Base-by-base conservation (phyloP, 2,888 invertebrate genomes). In the Drosophila fulvimacula region DNA sequence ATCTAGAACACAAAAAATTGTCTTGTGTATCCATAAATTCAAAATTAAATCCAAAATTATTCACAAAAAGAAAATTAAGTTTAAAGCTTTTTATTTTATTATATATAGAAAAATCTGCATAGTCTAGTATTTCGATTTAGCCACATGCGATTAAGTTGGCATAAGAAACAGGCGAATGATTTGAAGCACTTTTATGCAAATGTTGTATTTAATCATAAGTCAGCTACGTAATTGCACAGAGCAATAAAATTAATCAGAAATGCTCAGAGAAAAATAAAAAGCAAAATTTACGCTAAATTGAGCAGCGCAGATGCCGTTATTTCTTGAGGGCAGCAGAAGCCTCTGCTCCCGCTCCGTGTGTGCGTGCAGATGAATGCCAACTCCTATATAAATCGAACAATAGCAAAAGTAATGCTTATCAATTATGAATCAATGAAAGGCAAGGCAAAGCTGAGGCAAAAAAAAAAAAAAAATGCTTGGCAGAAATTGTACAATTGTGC, bases 401-500 rank as follows among this genome's bases (percentile, higher is more conserved):
- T 88, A 73, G 86, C 73, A 70, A 85, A 81, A 83, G 83, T 86
- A 85, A 85, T 85, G 88, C 88, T 86, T 85, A 85, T 86, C 88
- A 86, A 86, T 86, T 86, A 86, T 86, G 86, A 86, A 83, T 85
- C 85, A 85, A 85, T 85, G 84, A 63, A 68, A 61, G 62, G 60
- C 69, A 71, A 75, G 55, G n/a, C 30, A 34, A 11, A 32, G 41
- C 5, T 49, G 56, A 56, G 46, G 21, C 55, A 58, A 68, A 24
- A 44, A 68, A 63, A n/a, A n/a, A n/a, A n/a, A n/a, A n/a, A n/a
- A n/a, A n/a, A n/a, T n/a, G n/a, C n/a, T n/a, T n/a, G n/a, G 21
- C 75, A 69, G 74, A 82, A 85, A 86, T 88, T 86, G 86, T 83
- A 88, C 88, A 86, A 88, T 88, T 88, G 88, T 83, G 85, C 83